phyloP scores from a whole-genome alignment of 1,140 invertebrate genomes.

The Drosophila quadrilineata region DNA sequence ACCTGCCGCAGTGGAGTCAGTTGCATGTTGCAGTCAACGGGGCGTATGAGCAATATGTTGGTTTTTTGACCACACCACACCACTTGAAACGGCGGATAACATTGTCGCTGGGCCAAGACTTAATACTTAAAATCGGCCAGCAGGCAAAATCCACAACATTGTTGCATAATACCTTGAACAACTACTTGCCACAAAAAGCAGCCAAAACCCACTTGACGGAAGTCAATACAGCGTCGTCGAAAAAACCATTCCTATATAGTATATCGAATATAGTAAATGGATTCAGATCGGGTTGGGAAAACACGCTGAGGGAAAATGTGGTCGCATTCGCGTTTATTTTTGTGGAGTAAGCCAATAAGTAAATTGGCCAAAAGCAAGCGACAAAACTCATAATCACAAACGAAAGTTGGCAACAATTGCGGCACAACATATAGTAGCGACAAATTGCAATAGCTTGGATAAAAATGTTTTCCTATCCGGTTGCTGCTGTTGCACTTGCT shows the following conservation, averaged over 20 bases:
- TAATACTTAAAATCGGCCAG: slow-evolving; percentile 32
- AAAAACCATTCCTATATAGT: slow-evolving; percentile 37
- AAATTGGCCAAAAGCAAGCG: slow-evolving; percentile 58
- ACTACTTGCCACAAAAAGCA: slow-evolving; percentile 10
- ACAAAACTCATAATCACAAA: slow-evolving; percentile 38
- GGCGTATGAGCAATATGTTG: slow-evolving; percentile 53
- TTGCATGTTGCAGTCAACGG: slow-evolving; percentile 23
- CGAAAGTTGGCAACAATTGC: slow-evolving; percentile 20
- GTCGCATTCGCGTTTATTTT: slow-evolving; percentile 1
- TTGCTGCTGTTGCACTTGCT: no score
- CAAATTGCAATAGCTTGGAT: no score
- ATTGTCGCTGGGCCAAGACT: slow-evolving; percentile 10
- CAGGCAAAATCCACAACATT: slow-evolving; percentile 53
- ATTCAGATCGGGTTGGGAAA: slow-evolving; percentile 41
- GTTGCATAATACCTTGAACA: slow-evolving; percentile 54
- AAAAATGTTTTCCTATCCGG: no score
- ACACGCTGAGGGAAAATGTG: no score
- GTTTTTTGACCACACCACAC: no score
- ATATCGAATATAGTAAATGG: no score
- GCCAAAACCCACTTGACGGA: slow-evolving; percentile 59
- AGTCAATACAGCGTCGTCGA: no score
- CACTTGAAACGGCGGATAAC: no score
- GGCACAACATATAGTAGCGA: no score
- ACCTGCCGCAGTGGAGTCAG: neutral
- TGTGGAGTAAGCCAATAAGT: slow-evolving; percentile 76